These are phyloP conservation scores for Istiophorus platypterus DNA, from an alignment of 2,113 vertebrate species.

Conservation along the genomic window DNA sequence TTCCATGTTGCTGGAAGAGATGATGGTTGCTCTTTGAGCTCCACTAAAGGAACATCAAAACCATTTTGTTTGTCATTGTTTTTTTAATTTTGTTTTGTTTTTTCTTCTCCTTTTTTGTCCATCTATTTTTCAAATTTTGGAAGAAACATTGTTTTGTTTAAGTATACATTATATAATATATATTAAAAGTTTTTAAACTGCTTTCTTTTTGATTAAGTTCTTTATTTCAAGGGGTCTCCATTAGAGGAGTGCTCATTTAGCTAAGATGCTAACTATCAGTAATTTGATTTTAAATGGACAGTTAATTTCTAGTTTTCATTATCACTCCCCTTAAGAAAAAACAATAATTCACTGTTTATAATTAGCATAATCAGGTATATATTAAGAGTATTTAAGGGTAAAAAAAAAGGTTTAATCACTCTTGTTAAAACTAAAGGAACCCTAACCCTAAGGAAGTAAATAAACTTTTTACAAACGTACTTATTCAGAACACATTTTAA, in stretches of 20 bases:
- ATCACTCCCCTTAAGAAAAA: background rate
- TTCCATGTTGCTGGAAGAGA: slow-evolving; percentile 70
- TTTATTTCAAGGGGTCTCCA: slow-evolving; percentile 56
- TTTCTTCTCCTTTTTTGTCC: slow-evolving; percentile 52
- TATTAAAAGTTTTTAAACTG: slow-evolving; percentile 74
- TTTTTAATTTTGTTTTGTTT: slow-evolving; percentile 58
- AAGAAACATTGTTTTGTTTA: slow-evolving; percentile 74
- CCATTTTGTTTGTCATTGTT: slow-evolving; percentile 56
- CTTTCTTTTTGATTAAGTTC: slow-evolving; percentile 64
- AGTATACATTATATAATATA: slow-evolving; percentile 79
- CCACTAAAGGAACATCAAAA: slow-evolving; percentile 61
- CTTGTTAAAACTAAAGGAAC: background rate
- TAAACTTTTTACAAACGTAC: background rate
- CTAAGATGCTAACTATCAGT: background rate
- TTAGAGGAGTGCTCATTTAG: slow-evolving; percentile 20
- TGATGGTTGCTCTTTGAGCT: slow-evolving; percentile 49
- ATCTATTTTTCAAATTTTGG: slow-evolving; percentile 69
- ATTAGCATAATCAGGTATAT: background rate
- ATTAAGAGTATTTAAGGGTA: background rate
- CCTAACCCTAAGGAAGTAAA: background rate
- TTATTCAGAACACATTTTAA: background rate
- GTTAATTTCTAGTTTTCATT: background rate
- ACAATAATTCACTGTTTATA: background rate
- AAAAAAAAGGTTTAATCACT: background rate
- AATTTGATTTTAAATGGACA: background rate